phyloP scores from a whole-genome alignment of 2,113 vertebrate genomes.

The Puffinus mauretanicus region DNA sequence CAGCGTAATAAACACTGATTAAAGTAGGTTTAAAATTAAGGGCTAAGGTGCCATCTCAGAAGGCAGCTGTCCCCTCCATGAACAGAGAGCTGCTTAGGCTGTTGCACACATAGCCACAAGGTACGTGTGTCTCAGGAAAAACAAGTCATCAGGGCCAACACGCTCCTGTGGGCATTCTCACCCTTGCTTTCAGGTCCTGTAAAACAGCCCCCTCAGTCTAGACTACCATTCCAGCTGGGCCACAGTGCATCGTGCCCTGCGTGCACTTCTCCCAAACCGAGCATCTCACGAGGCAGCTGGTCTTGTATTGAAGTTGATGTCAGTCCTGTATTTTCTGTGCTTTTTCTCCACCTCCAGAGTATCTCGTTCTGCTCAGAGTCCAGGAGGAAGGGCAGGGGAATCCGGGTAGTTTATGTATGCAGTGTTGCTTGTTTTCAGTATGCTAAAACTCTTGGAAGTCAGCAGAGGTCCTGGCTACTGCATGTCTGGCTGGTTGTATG shows the following conservation, averaged over 20 bases:
- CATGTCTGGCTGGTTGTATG: not conserved
- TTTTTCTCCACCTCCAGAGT: constrained; percentile 59
- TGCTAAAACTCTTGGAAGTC: not conserved
- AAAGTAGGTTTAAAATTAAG: constrained; percentile 12
- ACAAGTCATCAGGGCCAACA: not conserved
- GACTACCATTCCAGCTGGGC: not conserved
- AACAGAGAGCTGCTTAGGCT: constrained; percentile 24
- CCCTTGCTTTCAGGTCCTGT: not conserved
- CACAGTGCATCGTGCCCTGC: not conserved
- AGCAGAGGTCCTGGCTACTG: constrained; percentile 33
- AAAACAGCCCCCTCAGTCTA: not conserved
- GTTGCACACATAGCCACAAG: not conserved
- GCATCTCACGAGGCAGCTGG: not conserved
- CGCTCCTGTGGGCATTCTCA: not conserved
- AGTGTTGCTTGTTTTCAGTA: not conserved
- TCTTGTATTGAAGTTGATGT: not conserved
- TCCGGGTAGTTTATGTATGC: not conserved
- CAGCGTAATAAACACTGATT: constrained; percentile 18
- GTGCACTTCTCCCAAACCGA: not conserved
- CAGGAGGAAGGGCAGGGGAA: constrained; percentile 45
- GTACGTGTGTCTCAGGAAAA: not conserved
- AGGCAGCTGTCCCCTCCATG: constrained; percentile 5
- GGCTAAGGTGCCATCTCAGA: constrained; percentile 36
- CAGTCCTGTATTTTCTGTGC: constrained; percentile 66
- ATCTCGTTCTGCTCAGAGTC: constrained; percentile 21